Evolutionary conservation across 1,140 invertebrate species (phyloP).

Genomic region (Teleogryllus occipitalis): DNA sequence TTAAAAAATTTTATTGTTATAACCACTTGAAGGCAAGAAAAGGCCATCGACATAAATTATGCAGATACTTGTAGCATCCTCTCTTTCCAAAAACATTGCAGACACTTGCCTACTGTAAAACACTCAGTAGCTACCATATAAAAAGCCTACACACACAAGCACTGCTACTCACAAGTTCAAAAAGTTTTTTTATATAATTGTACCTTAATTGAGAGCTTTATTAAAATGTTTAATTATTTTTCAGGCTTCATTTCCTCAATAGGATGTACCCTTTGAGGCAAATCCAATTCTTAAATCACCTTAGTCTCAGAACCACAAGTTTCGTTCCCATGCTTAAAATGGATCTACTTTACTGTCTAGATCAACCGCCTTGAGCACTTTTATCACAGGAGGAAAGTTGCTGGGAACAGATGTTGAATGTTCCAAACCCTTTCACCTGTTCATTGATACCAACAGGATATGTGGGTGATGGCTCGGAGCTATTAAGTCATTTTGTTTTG

Average conservation of each 20-base stretch:
- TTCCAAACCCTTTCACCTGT: neutral
- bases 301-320: neutral
- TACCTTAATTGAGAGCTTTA: neutral
- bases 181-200: neutral
- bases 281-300: neutral
- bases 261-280: neutral
- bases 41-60: neutral
- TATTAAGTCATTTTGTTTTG: neutral
- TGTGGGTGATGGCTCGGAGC: neutral
- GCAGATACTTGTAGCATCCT: neutral
- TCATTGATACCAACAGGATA: neutral
- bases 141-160: slow-evolving; percentile 1
- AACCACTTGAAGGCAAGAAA: neutral
- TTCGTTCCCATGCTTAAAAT: neutral
- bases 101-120: neutral
- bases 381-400: neutral
- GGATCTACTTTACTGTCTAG: neutral
- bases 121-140: neutral
- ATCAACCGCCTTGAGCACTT: neutral
- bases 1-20: neutral
- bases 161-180: neutral
- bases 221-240: neutral
- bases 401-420: neutral
- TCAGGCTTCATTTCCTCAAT: neutral
- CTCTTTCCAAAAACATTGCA: neutral